Evolutionary conservation across 1,140 invertebrate genomes (phyloP).

Genomic region (Linepithema humile): DNA sequence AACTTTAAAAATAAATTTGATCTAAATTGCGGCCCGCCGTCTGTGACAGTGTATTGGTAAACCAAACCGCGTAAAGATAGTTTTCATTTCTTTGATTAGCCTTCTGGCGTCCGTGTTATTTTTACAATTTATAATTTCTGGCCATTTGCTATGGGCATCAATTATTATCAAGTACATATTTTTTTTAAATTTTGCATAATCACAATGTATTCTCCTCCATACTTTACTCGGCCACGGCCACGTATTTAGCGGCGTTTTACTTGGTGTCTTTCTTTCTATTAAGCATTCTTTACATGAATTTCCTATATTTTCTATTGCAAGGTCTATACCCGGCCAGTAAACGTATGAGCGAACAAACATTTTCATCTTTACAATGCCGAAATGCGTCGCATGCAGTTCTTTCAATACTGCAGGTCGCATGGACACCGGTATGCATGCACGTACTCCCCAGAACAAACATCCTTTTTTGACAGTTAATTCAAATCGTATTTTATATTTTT

Average conservation of each 20-base stretch:
- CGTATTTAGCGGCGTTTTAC: slow-evolving; percentile 11
- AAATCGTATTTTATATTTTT: background rate
- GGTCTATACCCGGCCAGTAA: slow-evolving; percentile 82
- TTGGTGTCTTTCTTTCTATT: slow-evolving; percentile 9
- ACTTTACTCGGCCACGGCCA: slow-evolving; percentile 16
- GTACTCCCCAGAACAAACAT: background rate
- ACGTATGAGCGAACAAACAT: slow-evolving; percentile 76
- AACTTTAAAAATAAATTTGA: background rate
- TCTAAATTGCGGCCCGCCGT: background rate
- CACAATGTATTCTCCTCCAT: background rate
- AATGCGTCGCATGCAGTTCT: slow-evolving; percentile 79
- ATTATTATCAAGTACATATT: background rate
- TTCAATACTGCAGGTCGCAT: background rate
- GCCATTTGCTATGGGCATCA: background rate
- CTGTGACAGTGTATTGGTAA: background rate
- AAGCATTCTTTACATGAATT: slow-evolving; percentile 68
- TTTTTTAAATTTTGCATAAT: background rate
- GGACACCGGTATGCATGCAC: background rate
- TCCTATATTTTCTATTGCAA: slow-evolving; percentile 75
- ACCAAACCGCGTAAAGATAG: background rate
- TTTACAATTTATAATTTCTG: background rate
- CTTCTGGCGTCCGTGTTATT: slow-evolving; percentile 60
- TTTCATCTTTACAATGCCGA: slow-evolving; percentile 82
- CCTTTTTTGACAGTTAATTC: background rate
- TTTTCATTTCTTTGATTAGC: slow-evolving; percentile 81